Percentiles rank a stretch among this genome's conserved stretches.
phyloP scores from a whole-genome alignment of 2,888 invertebrate species.

The Chrysolina oricalcia region DNA sequence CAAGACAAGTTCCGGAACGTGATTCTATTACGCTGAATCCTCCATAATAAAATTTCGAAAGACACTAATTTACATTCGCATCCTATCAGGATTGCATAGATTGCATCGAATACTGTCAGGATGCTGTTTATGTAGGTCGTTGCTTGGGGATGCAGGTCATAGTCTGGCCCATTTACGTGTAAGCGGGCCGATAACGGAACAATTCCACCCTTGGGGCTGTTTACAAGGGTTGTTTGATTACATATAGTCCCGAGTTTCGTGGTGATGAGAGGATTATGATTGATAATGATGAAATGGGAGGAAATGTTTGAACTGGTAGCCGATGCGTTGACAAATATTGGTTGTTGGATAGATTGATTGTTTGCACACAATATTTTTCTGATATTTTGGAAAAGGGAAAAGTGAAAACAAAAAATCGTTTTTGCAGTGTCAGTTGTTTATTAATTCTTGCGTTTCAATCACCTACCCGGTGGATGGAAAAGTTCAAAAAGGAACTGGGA shows the following conservation, averaged over 20 bases:
- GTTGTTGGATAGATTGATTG: too few relatives aligned
- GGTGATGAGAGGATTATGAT: background rate
- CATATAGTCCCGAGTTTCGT: background rate
- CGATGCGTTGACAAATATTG: background rate
- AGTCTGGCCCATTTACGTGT: constrained; percentile 59
- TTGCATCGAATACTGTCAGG: constrained; percentile 44
- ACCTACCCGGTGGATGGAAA: too few relatives aligned
- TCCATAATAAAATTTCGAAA: constrained; percentile 33
- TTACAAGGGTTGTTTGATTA: constrained; percentile 36
- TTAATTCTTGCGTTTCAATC: too few relatives aligned
- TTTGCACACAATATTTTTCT: too few relatives aligned
- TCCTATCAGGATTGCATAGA: constrained; percentile 45
- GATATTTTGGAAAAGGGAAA: too few relatives aligned
- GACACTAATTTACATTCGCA: constrained; percentile 45
- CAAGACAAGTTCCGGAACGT: constrained; percentile 31
- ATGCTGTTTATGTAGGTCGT: constrained; percentile 44
- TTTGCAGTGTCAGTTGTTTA: too few relatives aligned
- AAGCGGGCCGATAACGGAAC: constrained; percentile 54
- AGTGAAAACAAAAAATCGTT: too few relatives aligned
- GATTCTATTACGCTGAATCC: constrained; percentile 40
- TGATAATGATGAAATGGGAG: background rate
- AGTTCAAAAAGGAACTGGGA: too few relatives aligned
- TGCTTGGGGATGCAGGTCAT: constrained; percentile 57
- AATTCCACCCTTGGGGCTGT: constrained; percentile 43
- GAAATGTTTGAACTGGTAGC: background rate